Base-by-base conservation (phyloP, 2,113 vertebrate species). In the Sitta europaea region DNA sequence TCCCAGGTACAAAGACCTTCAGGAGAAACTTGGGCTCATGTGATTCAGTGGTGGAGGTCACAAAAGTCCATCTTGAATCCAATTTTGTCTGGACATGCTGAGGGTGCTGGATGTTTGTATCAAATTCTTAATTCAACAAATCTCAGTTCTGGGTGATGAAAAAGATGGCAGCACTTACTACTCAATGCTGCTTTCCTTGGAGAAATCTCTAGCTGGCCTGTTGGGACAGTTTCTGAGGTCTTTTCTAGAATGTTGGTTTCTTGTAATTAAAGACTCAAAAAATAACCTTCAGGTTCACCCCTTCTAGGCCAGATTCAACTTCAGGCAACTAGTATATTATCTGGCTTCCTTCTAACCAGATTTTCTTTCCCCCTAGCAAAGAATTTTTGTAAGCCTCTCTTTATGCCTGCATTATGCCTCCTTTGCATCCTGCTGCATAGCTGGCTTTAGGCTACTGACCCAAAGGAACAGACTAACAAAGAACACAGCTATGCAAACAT, bases 1-100 rank as follows among this genome's bases (percentile, higher is more conserved):
- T 97, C 99, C 99, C 97, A 99, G 99, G 99, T 99, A 98, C 36
- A 65, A 21, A 82, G 20, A 20, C 42, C 22, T 79, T 66, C 29
- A 47, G 29, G 72, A 73, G 19, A 48, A 95, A 31, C 6, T 84
- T 72, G 19, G 36, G 12, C n/a, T 94, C 2, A 1, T 62, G 22
- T 62, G 27, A 27, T 33, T 76, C 45, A 18, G 1, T 50, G 11
- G 12, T 63, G 21, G 33, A 42, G 27, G 31, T 47, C 55, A 29
- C 36, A 29, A 33, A 58, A 43, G 29, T 62, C 47, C 47, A 4
- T n/a, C 35, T 51, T 47, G 18, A 66, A 33, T 50, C 13, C 54
- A 15, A 23, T 65, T 19, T 53, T 85, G 45, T 72, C 62, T 4
- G 2, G 51, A 23, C 16, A 4, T 1, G 0, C 12, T 14, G 33